These are phyloP conservation scores for Galeopterus variegatus DNA, from an alignment of 2,113 vertebrate genomes.

Conservation along the genomic window DNA sequence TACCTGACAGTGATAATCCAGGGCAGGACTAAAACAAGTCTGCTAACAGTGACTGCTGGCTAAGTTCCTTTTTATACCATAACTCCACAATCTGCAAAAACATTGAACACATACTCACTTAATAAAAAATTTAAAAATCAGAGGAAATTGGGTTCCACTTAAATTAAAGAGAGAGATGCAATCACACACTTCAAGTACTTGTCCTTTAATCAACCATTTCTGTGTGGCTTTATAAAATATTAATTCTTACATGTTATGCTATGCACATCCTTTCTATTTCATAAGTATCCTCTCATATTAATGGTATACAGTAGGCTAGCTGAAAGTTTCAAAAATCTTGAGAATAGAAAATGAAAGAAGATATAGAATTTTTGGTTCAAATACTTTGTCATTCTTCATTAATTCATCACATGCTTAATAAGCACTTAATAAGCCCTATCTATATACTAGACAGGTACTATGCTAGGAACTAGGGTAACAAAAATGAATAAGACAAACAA, in stretches of 20 bases:
- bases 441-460: not conserved
- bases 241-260: slow-evolving; percentile 37
- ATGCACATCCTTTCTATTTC: slow-evolving; percentile 6
- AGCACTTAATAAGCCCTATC: not conserved
- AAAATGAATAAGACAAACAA: not conserved
- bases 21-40: not conserved
- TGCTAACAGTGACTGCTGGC: not conserved
- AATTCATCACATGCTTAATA: not conserved
- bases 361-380: not conserved
- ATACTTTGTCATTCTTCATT: not conserved
- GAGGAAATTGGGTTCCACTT: not conserved
- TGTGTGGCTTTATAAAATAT: slow-evolving; percentile 9
- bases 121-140: not conserved
- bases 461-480: not conserved
- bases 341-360: slow-evolving; percentile 17
- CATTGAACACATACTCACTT: not conserved
- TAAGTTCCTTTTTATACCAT: not conserved
- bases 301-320: not conserved
- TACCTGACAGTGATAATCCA: not conserved
- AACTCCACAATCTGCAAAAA: not conserved
- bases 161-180: no score
- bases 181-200: not conserved
- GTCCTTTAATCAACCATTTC: not conserved
- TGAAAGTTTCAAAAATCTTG: slow-evolving; percentile 19
- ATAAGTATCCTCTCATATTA: not conserved